Base-by-base conservation (phyloP, 92 coral and sea anemone genomes). In the Virgularia gustaviana region DNA sequence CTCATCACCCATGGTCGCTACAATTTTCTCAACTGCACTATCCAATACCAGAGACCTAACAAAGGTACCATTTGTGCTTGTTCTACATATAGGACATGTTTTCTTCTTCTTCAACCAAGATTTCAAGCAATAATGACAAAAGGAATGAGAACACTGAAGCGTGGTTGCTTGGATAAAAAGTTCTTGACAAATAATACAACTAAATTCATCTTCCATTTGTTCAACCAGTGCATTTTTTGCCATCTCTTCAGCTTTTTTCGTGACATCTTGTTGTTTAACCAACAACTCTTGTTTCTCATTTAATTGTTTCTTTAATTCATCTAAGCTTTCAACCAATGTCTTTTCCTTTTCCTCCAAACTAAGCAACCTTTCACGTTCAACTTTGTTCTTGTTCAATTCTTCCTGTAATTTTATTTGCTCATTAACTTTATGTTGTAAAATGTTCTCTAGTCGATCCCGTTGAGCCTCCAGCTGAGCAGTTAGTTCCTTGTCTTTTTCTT, bases 181-280 rank as follows among this genome's bases (percentile, higher is more conserved):
- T 49, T 94, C 99, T 57, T 89, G 94, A 49, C 99, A 94, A 28
- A 94, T 81, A 27, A 94, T 89, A 70, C 99, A 94, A 24, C 91
- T 84, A 63, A 94, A 94, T 65, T 94, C 99, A 57, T 94, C 99
- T 65, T 94, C 99, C 99, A 94, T 94, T 82, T 89, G 84, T 71
- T 94, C 96, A 6, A 94, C 88, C 12, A 94, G 86, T 24, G 84
- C 77, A 63, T 89, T 90, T 35, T 92, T 75, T 9, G 96, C 89
- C 53, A 72, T 73, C 55, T 89, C 90, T 43, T 89, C 90, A 1
- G 95, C 99, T 57, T 87, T 89, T 71, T 80, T 94, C 12, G 99
- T 94, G 25, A 86, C 88, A 36, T 94, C 96, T 29, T 80, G 83
- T 52, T 94, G 99, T 34, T 89, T 82, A 18, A 71, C 78, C 18